These are phyloP conservation scores for Thamnophis sirtalis DNA, from an alignment of 2,113 vertebrate species.

Conservation along the genomic window DNA sequence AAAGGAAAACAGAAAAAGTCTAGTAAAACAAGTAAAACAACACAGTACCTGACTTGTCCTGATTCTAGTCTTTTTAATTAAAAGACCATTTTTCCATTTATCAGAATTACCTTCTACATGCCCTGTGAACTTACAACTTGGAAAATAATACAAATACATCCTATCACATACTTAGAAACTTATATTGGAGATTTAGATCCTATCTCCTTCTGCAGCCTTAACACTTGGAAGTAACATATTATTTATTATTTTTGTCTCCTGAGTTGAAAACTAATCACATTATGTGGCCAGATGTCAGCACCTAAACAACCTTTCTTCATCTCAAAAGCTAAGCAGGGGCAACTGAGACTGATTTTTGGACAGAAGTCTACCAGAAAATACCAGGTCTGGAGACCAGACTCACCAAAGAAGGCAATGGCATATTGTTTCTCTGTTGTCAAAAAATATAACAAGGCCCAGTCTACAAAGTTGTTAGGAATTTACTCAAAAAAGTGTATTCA, in stretches of 20 bases:
- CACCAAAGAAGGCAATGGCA: not conserved
- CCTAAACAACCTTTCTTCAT: not conserved
- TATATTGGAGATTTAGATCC: not conserved
- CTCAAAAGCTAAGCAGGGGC: not conserved
- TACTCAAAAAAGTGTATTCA: not conserved
- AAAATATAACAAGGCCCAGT: not conserved
- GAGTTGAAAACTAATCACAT: not conserved
- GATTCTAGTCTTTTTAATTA: too few relatives aligned
- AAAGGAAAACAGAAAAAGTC: not conserved
- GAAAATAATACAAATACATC: not conserved
- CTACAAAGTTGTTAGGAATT: not conserved
- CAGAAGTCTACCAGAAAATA: not conserved
- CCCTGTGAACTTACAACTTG: not conserved
- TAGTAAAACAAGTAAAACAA: too few relatives aligned
- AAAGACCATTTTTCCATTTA: too few relatives aligned
- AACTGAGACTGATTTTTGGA: not conserved
- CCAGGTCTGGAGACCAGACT: not conserved
- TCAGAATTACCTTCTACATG: not conserved
- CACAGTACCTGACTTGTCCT: too few relatives aligned
- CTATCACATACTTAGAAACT: not conserved
- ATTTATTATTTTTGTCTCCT: not conserved
- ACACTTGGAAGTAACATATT: slow-evolving; percentile 31
- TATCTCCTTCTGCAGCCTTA: slow-evolving; percentile 19
- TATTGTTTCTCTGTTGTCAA: not conserved
- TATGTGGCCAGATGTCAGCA: not conserved